Evolutionary conservation across 2,113 vertebrate species (phyloP).

Genomic region (Silurus glanis): DNA sequence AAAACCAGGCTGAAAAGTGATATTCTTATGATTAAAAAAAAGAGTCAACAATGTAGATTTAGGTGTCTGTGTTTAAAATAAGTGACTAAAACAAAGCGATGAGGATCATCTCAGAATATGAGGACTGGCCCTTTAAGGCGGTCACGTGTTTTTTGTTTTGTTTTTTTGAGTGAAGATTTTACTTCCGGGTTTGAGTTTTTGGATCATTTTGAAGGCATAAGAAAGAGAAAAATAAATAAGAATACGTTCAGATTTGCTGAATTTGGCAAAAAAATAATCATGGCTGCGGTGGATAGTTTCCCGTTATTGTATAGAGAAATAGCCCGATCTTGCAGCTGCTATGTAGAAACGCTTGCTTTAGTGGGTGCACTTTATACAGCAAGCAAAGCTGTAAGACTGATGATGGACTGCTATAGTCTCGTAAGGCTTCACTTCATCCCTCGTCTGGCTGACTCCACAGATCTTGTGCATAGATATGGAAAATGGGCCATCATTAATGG

Average conservation of each 20-base stretch:
- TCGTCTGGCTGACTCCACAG: slow-evolving; percentile 66
- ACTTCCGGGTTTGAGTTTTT: neutral
- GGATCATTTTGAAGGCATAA: neutral
- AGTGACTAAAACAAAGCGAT: neutral
- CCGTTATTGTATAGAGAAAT: slow-evolving; percentile 85
- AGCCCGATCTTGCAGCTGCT: slow-evolving; percentile 80
- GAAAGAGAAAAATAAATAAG: no score
- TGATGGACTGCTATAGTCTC: slow-evolving; percentile 75
- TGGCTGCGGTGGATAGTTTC: slow-evolving; percentile 96
- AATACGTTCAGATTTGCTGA: no score
- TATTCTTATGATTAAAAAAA: neutral
- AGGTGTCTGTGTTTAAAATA: neutral
- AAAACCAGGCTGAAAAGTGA: no score
- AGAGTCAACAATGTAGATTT: neutral
- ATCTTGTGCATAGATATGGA: slow-evolving; percentile 81
- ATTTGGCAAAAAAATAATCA: slow-evolving; percentile 50
- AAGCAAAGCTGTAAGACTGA: slow-evolving; percentile 72
- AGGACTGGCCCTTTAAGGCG: neutral
- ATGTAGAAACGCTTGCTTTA: slow-evolving; percentile 84
- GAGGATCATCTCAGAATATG: neutral
- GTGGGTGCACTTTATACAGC: slow-evolving; percentile 86
- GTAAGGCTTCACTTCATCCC: slow-evolving; percentile 85
- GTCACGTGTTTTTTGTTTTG: neutral
- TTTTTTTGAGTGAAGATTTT: neutral
- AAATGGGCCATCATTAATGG: slow-evolving; percentile 90